Conservation (phyloP, 2,113 vertebrate species). For the Pollachius pollachius region DNA sequence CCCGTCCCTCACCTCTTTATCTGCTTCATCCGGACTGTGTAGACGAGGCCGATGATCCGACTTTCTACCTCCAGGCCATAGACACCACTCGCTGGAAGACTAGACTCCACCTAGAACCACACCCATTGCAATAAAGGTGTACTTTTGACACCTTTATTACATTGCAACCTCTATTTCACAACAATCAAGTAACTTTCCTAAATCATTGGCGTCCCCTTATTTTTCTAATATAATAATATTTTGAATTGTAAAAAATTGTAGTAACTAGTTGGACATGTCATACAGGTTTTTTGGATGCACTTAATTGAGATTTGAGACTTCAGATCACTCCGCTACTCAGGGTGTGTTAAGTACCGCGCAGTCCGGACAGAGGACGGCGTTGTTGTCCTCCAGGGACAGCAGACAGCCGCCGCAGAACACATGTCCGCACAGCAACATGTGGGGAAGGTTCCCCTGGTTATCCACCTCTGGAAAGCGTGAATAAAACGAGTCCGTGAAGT, state of each 20-base stretch:
- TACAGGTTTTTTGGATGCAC: too few species aligned
- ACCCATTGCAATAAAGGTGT: too few species aligned
- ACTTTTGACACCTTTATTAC: not conserved
- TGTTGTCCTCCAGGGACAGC: constrained; percentile 35
- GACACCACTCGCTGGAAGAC: constrained; percentile 57
- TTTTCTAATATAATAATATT: too few species aligned
- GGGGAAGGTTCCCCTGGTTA: constrained; percentile 54
- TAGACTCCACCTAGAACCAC: constrained; percentile 49
- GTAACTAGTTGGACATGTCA: too few species aligned
- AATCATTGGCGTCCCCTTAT: too few species aligned
- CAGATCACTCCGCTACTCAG: too few species aligned
- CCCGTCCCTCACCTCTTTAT: constrained; percentile 48
- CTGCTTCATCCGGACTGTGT: constrained; percentile 65
- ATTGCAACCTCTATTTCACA: too few species aligned
- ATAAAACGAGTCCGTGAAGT: too few species aligned
- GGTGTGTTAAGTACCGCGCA: constrained; percentile 58
- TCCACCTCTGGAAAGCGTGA: constrained; percentile 47
- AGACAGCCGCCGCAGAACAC: constrained; percentile 68
- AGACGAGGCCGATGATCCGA: constrained; percentile 71
- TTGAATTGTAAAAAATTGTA: too few species aligned
- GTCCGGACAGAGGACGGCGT: constrained; percentile 57
- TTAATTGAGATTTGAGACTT: too few species aligned
- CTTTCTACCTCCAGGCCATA: constrained; percentile 62
- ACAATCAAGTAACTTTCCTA: too few species aligned
- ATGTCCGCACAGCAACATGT: constrained; percentile 63